These are phyloP conservation scores for Anorthoa munda DNA, from an alignment of 2,888 invertebrate species.

Conservation along the genomic window DNA sequence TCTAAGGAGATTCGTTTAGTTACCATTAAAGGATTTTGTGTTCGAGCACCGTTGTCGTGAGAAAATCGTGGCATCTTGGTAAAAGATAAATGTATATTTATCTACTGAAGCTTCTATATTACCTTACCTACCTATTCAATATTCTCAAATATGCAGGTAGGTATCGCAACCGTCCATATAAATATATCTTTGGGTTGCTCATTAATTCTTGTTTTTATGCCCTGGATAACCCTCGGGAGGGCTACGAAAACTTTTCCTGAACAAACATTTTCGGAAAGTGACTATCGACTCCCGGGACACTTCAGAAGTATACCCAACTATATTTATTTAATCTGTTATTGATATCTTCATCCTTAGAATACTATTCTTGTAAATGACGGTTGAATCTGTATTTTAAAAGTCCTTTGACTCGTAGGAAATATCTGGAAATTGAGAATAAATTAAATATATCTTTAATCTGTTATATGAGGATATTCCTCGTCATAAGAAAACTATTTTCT, in stretches of 20 bases:
- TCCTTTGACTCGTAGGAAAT: not conserved
- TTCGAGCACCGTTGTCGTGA: not conserved
- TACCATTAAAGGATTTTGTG: slow-evolving; percentile 6
- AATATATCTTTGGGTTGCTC: slow-evolving; percentile 39
- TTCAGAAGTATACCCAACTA: slow-evolving; percentile 9
- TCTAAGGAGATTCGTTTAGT: slow-evolving; percentile 4
- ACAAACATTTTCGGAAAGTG: slow-evolving; percentile 40
- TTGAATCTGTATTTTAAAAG: not conserved
- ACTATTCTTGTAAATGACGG: not conserved
- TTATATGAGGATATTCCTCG: no score
- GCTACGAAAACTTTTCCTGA: slow-evolving; percentile 41
- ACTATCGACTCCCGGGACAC: slow-evolving; percentile 11
- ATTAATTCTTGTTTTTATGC: slow-evolving; percentile 51
- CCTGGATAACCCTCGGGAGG: slow-evolving; percentile 32
- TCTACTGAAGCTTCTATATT: not conserved
- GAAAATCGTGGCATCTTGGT: not conserved
- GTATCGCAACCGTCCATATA: slow-evolving; percentile 27
- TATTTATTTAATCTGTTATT: slow-evolving; percentile 34
- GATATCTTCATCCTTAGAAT: slow-evolving; percentile 1
- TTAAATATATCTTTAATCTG: not conserved
- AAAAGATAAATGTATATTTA: not conserved
- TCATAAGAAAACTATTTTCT: no score
- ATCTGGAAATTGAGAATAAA: not conserved
- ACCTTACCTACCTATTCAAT: slow-evolving; percentile 1
- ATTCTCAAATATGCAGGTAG: slow-evolving; percentile 31